Conservation (phyloP, 30 jellyfish, hydroid and myxozoan genomes). For the Turritopsis rubra region DNA sequence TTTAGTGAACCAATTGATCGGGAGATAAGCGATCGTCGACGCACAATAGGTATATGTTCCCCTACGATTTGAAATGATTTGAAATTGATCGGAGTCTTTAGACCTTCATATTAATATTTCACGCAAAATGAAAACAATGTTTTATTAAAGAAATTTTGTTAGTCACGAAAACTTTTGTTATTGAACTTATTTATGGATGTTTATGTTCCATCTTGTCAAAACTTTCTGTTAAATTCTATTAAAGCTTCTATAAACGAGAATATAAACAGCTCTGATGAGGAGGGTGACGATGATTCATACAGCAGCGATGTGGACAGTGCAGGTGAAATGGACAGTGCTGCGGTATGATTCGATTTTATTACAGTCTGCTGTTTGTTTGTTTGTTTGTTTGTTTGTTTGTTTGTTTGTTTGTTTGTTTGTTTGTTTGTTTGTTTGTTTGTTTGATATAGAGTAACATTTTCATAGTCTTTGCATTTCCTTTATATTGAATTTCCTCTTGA, state of each 20-base stretch:
- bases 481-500: no score
- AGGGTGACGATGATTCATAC: constrained; percentile 82
- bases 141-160: not conserved
- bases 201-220: not conserved
- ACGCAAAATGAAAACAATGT: no score
- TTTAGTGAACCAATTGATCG: constrained; percentile 84
- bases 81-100: no score
- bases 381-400: not conserved
- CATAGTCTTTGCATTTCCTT: no score
- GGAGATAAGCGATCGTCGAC: constrained; percentile 57
- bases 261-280: constrained; percentile 87
- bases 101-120: no score
- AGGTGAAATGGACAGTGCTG: constrained; percentile 78
- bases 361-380: not conserved
- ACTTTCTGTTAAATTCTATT: not conserved
- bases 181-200: not conserved
- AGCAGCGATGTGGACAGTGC: constrained; percentile 97
- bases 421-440: no score
- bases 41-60: constrained; percentile 26
- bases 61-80: not conserved
- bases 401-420: not conserved
- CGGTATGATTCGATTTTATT: not conserved
- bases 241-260: constrained; percentile 35
- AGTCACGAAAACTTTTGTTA: not conserved
- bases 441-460: no score